Percentiles rank a stretch among this genome's conserved stretches.
These are phyloP conservation scores for Xestia c-nigrum DNA, from an alignment of 2,888 invertebrate species.

Conservation along the genomic window DNA sequence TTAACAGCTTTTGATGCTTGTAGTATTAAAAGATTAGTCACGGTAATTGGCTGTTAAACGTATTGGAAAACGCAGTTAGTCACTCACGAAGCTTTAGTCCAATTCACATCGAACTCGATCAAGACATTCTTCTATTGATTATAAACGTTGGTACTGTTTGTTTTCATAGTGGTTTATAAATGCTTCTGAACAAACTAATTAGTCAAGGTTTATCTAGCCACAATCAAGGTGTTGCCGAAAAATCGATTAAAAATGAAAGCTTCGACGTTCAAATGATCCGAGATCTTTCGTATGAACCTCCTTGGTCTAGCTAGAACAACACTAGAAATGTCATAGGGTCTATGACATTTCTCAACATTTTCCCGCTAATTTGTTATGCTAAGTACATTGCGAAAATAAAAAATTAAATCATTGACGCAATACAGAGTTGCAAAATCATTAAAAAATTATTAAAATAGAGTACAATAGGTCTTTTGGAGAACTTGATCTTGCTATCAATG, in stretches of 20 bases:
- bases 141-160: neutral
- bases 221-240: constrained; percentile 15
- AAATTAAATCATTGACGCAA: constrained; percentile 49
- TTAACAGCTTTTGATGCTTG: constrained; percentile 1
- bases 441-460: constrained; percentile 53
- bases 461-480: constrained; percentile 47
- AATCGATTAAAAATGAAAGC: constrained; percentile 28
- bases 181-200: constrained; percentile 6
- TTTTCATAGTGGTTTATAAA: neutral
- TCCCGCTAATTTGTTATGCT: constrained; percentile 60
- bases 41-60: constrained; percentile 27
- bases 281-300: constrained; percentile 28
- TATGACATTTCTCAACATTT: constrained; percentile 51
- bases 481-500: constrained; percentile 44
- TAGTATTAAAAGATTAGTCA: constrained; percentile 17
- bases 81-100: constrained; percentile 24
- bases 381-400: constrained; percentile 44
- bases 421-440: constrained; percentile 43
- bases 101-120: constrained; percentile 19
- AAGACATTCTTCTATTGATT: neutral
- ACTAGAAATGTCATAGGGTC: constrained; percentile 35
- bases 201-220: constrained; percentile 10
- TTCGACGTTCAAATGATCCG: constrained; percentile 32
- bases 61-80: constrained; percentile 41
- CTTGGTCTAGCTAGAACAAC: constrained; percentile 29